phyloP scores from a whole-genome alignment of 2,888 invertebrate species.

The Cistogaster globosa region DNA sequence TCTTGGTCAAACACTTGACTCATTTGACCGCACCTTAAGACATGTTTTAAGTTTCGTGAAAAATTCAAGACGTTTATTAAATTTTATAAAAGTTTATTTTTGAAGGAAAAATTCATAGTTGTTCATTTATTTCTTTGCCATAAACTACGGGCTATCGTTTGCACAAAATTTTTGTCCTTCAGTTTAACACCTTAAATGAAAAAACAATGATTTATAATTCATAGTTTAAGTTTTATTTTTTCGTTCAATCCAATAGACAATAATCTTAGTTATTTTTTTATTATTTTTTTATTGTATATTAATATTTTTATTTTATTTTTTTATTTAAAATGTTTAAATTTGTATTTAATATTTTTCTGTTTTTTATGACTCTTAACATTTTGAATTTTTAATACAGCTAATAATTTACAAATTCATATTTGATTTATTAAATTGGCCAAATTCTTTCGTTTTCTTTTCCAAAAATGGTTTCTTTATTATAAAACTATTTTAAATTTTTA shows the following conservation, averaged over 20 bases:
- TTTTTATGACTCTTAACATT: slow-evolving; percentile 25
- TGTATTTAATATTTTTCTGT: slow-evolving; percentile 35
- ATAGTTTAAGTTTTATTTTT: slow-evolving; percentile 25
- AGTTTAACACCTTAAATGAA: neutral
- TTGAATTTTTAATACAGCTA: slow-evolving; percentile 49
- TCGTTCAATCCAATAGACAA: slow-evolving; percentile 59
- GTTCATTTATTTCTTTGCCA: too few species aligned
- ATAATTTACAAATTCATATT: slow-evolving; percentile 58
- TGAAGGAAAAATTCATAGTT: too few species aligned
- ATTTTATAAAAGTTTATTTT: too few species aligned
- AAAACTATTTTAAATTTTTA: slow-evolving; percentile 42
- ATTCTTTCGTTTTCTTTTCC: slow-evolving; percentile 17
- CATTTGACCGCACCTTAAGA: too few species aligned
- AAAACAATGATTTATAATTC: slow-evolving; percentile 22
- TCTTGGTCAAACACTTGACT: too few species aligned
- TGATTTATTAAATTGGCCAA: slow-evolving; percentile 47
- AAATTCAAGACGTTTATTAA: too few species aligned
- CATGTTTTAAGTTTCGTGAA: too few species aligned
- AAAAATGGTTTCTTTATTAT: slow-evolving; percentile 39
- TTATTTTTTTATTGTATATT: slow-evolving; percentile 43
- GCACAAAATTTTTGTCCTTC: neutral
- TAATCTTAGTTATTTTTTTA: slow-evolving; percentile 56
- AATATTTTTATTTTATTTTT: slow-evolving; percentile 21
- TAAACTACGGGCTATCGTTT: too few species aligned
- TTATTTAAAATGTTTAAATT: slow-evolving; percentile 56